Base-by-base conservation (phyloP, 2,797 vertebrate genomes). In the Anguilla obscura region DNA sequence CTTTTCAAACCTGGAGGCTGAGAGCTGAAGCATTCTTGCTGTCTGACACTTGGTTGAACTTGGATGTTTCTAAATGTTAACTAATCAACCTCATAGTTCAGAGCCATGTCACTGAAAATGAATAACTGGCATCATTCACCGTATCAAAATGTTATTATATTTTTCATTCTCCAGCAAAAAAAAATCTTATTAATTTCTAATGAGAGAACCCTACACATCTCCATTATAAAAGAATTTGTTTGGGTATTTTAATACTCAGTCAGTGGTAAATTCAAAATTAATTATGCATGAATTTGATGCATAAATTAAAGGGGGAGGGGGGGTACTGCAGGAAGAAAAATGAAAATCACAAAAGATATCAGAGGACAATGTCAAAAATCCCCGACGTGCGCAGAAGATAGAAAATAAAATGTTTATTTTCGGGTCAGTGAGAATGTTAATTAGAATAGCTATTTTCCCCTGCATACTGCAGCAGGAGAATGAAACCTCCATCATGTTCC, bases 371-470 rank as follows among this genome's bases (percentile, higher is more conserved):
- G 94, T 93, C 85, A 87, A 87, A 96, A 95, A 95, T 21, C 74
- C 88, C 89, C 89, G 90, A 89, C 66, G 89, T 92, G 93, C 88
- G 90, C 91, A 90, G 90, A 92, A 94, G 93, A 95, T 93, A 94
- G 92, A 92, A 94, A 95, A 94, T 95, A 94, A 94, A 95, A 91
- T 93, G 95, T 95, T 97, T 93, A 91, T 96, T 95, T 95, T 94
- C 87, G 95, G 97, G 96, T 97, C 97, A 97, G 91, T 96, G 95
- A 92, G 93, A 95, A 97, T 97, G 97, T 97, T 97, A 97, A 97
- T 97, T 97, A 97, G 95, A 96, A 96, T 93, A 94, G 88, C 91
- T 40, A 85, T 93, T 93, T 92, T 86, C 89, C 89, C 91, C 92
- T 92, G 93, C 96, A 94, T 94, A 93, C 93, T 91, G 94, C 89